phyloP scores from a whole-genome alignment of 2,888 invertebrate species.

The Heteropelma amictum region DNA sequence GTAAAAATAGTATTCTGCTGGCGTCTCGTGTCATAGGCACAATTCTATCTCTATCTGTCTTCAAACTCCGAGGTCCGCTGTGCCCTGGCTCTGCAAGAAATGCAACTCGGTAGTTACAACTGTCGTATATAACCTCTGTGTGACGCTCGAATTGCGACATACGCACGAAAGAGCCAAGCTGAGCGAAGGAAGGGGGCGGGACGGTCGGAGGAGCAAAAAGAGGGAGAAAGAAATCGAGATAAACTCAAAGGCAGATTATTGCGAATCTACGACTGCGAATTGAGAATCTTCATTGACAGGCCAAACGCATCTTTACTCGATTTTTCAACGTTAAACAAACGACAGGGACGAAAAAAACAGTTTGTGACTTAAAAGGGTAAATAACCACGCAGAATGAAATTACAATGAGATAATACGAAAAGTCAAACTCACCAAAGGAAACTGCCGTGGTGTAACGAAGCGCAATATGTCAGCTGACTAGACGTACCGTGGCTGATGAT shows the following conservation, averaged over 20 bases:
- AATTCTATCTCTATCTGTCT: background rate
- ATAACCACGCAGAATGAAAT: background rate
- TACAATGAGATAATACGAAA: background rate
- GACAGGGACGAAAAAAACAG: background rate
- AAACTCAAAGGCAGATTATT: constrained; percentile 5
- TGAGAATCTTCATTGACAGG: background rate
- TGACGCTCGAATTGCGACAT: constrained; percentile 47
- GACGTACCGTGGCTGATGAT: constrained; percentile 75
- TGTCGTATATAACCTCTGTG: background rate
- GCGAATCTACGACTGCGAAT: constrained; percentile 23
- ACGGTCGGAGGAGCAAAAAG: background rate
- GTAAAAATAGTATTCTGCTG: constrained; percentile 56
- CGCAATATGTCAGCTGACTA: constrained; percentile 79
- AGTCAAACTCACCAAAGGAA: constrained; percentile 71
- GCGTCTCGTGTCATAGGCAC: constrained; percentile 51
- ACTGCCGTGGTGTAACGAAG: constrained; percentile 77
- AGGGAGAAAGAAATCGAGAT: constrained; percentile 20
- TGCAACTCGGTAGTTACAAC: constrained; percentile 29
- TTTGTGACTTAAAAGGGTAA: no score
- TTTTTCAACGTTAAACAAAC: background rate
- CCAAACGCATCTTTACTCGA: background rate
- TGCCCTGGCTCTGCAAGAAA: constrained; percentile 44
- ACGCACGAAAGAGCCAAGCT: constrained; percentile 18
- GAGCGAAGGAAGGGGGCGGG: background rate
- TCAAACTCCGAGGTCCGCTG: constrained; percentile 2